Base-by-base conservation (phyloP, 2,113 vertebrate genomes). In the Caranx ignobilis region DNA sequence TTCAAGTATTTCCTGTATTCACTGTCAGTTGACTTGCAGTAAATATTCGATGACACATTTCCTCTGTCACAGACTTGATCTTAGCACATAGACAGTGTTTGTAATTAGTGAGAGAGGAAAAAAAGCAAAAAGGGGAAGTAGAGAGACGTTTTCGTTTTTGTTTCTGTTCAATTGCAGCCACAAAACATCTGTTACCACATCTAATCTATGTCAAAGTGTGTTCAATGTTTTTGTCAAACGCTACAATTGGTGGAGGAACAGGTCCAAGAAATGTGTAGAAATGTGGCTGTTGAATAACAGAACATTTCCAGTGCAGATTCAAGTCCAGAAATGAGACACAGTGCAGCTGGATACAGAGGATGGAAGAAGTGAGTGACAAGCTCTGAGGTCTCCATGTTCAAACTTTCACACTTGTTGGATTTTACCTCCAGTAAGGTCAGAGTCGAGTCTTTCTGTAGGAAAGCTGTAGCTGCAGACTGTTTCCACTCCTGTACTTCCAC, bases 401-500 rank as follows among this genome's bases (percentile, higher is more conserved):
- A 26, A 26, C 26, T 64, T 19, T 62, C 19, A 12, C 50, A 56
- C 32, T 8, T 11, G 21, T n/a, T 6, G 2, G 35, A 34, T 34
- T 56, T 92, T 90, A 98, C 98, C 98, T 99, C 98, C 48, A 99
- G 71, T 11, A 99, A 94, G 8, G 95, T 95, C 4, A 95, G 95
- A 0, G 94, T 89, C 0, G 96, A 97, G 83, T 96, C 96, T 87
- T 97, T 95, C 0, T 83, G 94, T 77, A 99, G 94, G 74, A 99
- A 99, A 0, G 95, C 94, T 81, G 94, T 89, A 2, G 96, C 93
- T 76, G 96, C 96, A 65, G 95, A 96, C 61, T 97, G 96, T 89
- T 96, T 98, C 98, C 98, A 99, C 0, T 94, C 92, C 41, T 97
- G 95, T 67, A 97, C 96, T 64, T 98, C 96, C 0, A 92, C 86